Conservation (phyloP, 2,113 vertebrate genomes). For the Cynocephalus volans region DNA sequence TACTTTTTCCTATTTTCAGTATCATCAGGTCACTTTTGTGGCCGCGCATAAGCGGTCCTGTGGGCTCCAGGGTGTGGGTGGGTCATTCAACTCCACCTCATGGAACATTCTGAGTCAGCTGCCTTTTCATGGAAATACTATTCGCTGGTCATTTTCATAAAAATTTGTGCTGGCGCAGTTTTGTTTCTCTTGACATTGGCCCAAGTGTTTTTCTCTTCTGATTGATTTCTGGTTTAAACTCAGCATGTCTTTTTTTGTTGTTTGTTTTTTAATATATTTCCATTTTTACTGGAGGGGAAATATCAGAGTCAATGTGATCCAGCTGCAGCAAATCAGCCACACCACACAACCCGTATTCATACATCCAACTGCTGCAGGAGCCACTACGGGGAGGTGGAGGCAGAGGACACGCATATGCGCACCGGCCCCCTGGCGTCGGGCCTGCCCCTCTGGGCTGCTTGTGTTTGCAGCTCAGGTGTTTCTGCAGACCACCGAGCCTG, state of each 20-base stretch:
- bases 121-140: constrained; percentile 86
- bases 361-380: neutral
- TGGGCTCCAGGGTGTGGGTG: neutral
- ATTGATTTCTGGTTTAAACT: constrained; percentile 82
- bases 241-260: constrained; percentile 28
- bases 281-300: constrained; percentile 82
- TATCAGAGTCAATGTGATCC: neutral
- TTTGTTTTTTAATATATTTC: constrained; percentile 75
- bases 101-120: constrained; percentile 69
- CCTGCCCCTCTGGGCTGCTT: fast-evolving
- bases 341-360: neutral
- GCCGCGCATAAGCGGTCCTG: neutral
- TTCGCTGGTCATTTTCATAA: constrained; percentile 85
- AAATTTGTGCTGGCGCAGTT: constrained; percentile 78
- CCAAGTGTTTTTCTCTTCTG: constrained; percentile 87
- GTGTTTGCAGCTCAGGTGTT: neutral
- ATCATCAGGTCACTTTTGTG: neutral
- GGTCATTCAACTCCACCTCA: constrained; percentile 49
- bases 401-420: too few relatives aligned
- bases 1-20: neutral
- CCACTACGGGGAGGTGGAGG: too few relatives aligned
- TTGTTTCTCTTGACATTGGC: constrained; percentile 87
- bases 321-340: constrained; percentile 12
- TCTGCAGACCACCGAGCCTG: neutral
- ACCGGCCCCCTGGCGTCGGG: too few relatives aligned